Evolutionary conservation across 2,888 invertebrate genomes (phyloP).

Genomic region (Diaprepes abbreviatus): DNA sequence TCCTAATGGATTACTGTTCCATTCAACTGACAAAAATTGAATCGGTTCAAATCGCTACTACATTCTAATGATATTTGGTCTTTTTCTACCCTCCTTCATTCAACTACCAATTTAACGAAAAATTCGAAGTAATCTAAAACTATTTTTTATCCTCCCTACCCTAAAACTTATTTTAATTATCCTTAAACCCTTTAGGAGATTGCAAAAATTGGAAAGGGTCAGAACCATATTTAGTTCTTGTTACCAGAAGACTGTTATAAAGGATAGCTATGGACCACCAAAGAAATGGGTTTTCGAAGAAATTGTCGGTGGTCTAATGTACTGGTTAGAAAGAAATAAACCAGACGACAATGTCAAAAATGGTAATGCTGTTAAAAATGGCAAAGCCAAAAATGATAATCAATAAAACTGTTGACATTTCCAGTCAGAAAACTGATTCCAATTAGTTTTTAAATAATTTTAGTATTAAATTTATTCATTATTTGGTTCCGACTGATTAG

Average conservation of each 20-base stretch:
- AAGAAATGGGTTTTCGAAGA: constrained; percentile 40
- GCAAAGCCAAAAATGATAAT: not conserved
- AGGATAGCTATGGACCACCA: constrained; percentile 43
- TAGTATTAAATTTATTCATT: constrained; percentile 16
- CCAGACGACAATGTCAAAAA: constrained; percentile 12
- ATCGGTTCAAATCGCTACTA: too few species aligned
- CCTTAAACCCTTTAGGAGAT: constrained; percentile 38
- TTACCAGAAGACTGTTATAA: constrained; percentile 41
- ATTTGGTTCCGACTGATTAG: constrained; percentile 38
- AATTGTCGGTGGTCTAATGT: constrained; percentile 17
- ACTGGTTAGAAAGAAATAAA: constrained; percentile 23
- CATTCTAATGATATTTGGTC: too few species aligned
- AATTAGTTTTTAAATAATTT: constrained; percentile 12
- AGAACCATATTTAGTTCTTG: constrained; percentile 38
- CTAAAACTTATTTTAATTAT: too few species aligned
- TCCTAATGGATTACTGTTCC: too few species aligned
- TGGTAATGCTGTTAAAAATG: not conserved
- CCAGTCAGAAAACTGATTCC: constrained; percentile 6
- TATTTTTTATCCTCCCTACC: too few species aligned
- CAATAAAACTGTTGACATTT: not conserved
- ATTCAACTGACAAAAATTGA: too few species aligned
- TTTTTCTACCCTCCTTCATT: too few species aligned
- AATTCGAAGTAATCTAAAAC: too few species aligned
- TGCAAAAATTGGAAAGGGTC: constrained; percentile 35
- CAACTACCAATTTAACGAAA: too few species aligned